Evolutionary conservation across 2,113 vertebrate genomes (phyloP), one percentile per base, ranked within the genome.

Genomic region (Takifugu bimaculatus): DNA sequence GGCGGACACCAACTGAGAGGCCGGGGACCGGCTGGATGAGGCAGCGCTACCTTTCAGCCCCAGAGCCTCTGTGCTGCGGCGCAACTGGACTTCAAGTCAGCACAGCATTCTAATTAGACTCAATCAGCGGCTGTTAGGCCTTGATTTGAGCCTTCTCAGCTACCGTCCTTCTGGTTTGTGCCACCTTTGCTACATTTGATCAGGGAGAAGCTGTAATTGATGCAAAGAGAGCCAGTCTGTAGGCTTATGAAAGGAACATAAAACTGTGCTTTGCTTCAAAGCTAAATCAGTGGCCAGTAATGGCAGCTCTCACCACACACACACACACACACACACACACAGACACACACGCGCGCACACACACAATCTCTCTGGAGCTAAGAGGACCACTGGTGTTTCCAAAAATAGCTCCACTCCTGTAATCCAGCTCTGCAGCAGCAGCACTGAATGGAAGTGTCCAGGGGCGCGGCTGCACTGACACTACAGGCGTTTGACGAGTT

Each of bases 401-500:
- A 77, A 68, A 88, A 88, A 88, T 85, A 88, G 83, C 78, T 67
- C 57, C 66, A 77, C 79, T 70, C 62, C 66, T 27, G 52, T 60
- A 68, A 70, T 81, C 74, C 72, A 47, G 72, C 72, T 49, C 79
- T 65, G 65, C 65, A 13, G 49, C 14, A 20, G 62, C 69, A 28
- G 44, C 25, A n/a, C 13, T 14, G 45, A n/a, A 48, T 15, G 39
- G 45, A 47, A 74, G 63, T 14, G 64, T 65, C 79, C 53, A 27
- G 58, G 35, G 68, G 66, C 64, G 74, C 60, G 56, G 69, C 78
- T 74, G 63, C 65, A 66, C 67, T 11, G 29, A 47, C 57, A 75
- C 52, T 47, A 45, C 26, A 57, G 56, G 54, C 54, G 57, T 81
- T 80, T 79, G 81, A 87, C 69, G 67, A 72, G 69, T 67, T 77